These are phyloP conservation scores for Chiroxiphia lanceolata DNA, from an alignment of 2,797 vertebrate genomes.

Conservation along the genomic window DNA sequence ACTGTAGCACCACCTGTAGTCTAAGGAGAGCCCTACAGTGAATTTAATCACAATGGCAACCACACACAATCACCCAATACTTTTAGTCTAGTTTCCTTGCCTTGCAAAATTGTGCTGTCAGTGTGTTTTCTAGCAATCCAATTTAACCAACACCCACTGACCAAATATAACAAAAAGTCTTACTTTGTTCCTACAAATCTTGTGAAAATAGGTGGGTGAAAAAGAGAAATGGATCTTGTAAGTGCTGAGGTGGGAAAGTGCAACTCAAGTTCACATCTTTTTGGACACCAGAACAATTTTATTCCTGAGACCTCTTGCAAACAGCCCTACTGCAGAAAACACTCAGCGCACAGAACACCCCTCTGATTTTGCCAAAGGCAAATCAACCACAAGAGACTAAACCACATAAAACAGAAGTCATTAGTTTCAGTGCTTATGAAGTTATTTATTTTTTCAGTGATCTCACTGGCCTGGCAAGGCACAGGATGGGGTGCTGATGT, in stretches of 20 bases:
- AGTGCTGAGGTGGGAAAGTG: not conserved
- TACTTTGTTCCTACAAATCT: not conserved
- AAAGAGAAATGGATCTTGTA: not conserved
- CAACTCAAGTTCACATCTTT: not conserved
- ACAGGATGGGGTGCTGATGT: slow-evolving; percentile 6
- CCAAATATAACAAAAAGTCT: not conserved
- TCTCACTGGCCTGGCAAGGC: slow-evolving; percentile 22
- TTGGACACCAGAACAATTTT: not conserved
- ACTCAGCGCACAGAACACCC: not conserved
- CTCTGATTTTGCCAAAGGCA: slow-evolving; percentile 10
- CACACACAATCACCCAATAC: not conserved
- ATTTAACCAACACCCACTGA: not conserved
- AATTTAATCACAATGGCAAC: not conserved
- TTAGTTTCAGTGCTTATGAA: slow-evolving; percentile 30
- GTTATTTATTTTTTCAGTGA: slow-evolving; percentile 45
- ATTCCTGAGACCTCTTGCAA: not conserved
- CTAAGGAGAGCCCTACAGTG: not conserved
- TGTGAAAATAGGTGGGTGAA: not conserved
- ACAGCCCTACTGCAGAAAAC: not conserved
- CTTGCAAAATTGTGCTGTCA: not conserved
- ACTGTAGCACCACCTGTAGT: not conserved
- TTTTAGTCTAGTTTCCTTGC: not conserved
- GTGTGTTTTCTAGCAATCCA: not conserved
- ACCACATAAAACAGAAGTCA: slow-evolving; percentile 58
- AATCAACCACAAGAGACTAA: slow-evolving; percentile 43